Evolutionary conservation across 2,888 invertebrate species (phyloP).

Genomic region (Drosophila parthenogenetica): DNA sequence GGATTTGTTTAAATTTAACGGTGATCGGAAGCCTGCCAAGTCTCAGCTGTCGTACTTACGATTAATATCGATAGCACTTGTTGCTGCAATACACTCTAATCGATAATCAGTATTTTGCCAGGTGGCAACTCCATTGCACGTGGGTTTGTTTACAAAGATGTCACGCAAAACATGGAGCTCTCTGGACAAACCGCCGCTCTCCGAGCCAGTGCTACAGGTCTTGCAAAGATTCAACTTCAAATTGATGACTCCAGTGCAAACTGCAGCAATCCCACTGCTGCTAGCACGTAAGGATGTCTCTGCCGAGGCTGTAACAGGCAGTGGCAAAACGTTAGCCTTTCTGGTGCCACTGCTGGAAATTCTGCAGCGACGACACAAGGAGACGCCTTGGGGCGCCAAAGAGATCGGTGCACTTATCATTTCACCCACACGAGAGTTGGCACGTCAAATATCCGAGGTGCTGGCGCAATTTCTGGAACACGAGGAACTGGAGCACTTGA

Average conservation of each 20-base stretch:
- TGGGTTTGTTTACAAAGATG: constrained; percentile 74
- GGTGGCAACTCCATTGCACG: constrained; percentile 54
- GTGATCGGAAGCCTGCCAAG: too few species aligned
- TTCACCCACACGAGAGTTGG: constrained; percentile 98
- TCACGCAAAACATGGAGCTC: constrained; percentile 85
- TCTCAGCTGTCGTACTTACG: neutral
- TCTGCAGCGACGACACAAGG: constrained; percentile 88
- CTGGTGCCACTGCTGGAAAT: constrained; percentile 96
- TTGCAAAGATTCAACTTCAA: constrained; percentile 86
- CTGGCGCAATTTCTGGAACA: constrained; percentile 86
- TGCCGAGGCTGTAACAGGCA: constrained; percentile 99
- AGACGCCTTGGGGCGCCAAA: constrained; percentile 88
- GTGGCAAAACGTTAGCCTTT: constrained; percentile 99
- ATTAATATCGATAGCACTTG: constrained; percentile 27
- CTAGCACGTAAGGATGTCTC: constrained; percentile 97
- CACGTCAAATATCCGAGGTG: constrained; percentile 93
- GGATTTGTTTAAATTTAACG: neutral
- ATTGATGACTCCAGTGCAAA: constrained; percentile 89
- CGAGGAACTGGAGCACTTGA: constrained; percentile 85
- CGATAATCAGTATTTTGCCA: neutral
- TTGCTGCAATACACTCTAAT: neutral
- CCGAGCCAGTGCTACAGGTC: constrained; percentile 86
- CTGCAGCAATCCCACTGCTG: constrained; percentile 95
- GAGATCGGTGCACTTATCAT: constrained; percentile 95
- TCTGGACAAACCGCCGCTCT: constrained; percentile 83